Evolutionary conservation across 2,113 vertebrate genomes (phyloP), one percentile per base, ranked within the genome.

Genomic region (Paralichthys olivaceus): DNA sequence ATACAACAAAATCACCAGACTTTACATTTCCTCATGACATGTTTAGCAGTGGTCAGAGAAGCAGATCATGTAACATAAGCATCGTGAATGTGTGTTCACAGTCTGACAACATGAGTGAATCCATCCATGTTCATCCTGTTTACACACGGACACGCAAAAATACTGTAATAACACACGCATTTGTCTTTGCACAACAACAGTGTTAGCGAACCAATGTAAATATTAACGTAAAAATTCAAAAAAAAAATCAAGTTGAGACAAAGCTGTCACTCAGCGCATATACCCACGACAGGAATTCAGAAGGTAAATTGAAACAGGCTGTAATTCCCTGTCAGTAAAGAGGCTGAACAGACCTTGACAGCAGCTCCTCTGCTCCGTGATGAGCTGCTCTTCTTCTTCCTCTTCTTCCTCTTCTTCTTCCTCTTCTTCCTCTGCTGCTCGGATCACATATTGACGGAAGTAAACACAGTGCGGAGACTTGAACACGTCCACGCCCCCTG

Each of bases 361-460:
- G 34, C 40, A 4, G 40, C 54, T 37, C 12, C 81, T 58, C 67
- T 80, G 55, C 58, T 90, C 91, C 90, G 85, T 84, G 81, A n/a
- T 49, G 43, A 59, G 9, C 12, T 5, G 14, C 26, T 72, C 40
- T 13, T 72, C 66, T 61, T 47, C 37, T 32, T 83, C 78, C 67
- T 57, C 28, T 29, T 4, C n/a, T n/a, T n/a, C n/a, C 26, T 72
- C 40, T 13, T 72, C 66, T 61, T 37, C 47, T 49, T 4, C n/a
- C 67, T 37, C 47, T 49, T 4, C n/a, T 2, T 25, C 53, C 55
- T 72, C 59, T 22, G 12, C 77, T 64, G 45, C 56, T 1, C 77
- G 68, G 76, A 60, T 79, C 78, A 60, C 79, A 86, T 94, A 93
- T 94, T 95, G 93, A 95, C 94, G 92, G 93, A 95, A 95, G 94